phyloP scores from a whole-genome alignment of 2,797 vertebrate genomes.

The Helicolenus hilgendorfi region DNA sequence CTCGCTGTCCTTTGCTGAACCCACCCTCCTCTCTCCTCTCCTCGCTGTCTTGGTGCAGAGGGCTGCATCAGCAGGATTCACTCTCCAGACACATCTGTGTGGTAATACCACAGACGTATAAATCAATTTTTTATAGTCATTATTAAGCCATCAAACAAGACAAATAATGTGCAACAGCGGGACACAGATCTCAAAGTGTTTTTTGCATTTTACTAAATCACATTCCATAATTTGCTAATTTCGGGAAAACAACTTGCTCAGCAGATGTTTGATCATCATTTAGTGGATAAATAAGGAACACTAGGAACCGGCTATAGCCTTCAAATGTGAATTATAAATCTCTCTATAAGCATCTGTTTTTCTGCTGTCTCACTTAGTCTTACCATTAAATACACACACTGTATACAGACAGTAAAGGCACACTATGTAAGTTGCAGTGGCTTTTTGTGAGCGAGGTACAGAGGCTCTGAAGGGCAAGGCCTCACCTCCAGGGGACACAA shows the following conservation, averaged over 20 bases:
- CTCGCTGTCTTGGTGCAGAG: conserved; percentile 70
- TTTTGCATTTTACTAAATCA: conserved; percentile 47
- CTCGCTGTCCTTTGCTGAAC: conserved; percentile 67
- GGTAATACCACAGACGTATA: conserved; percentile 41
- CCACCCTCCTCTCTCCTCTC: conserved; percentile 32
- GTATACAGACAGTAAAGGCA: neutral
- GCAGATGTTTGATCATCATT: conserved; percentile 43
- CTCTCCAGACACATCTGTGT: conserved; percentile 66
- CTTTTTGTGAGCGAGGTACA: conserved; percentile 43
- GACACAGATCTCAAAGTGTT: conserved; percentile 1
- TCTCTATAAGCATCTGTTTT: conserved; percentile 15
- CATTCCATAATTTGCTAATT: conserved; percentile 26
- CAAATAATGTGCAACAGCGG: conserved; percentile 15
- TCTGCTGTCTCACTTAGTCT: conserved; percentile 68
- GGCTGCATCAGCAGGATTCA: conserved; percentile 82
- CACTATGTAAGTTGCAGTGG: conserved; percentile 28
- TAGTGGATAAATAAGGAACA: conserved; percentile 19
- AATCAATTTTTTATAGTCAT: conserved; percentile 54
- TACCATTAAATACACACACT: neutral
- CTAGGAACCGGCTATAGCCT: neutral
- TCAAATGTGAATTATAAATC: conserved; percentile 30
- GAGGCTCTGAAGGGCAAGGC: conserved; percentile 69
- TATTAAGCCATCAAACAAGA: conserved; percentile 48
- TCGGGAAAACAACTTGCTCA: conserved; percentile 1
- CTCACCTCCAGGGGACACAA: conserved; percentile 70